phyloP scores from a whole-genome alignment of 2,113 vertebrate genomes.

The Spheniscus mendiculus region DNA sequence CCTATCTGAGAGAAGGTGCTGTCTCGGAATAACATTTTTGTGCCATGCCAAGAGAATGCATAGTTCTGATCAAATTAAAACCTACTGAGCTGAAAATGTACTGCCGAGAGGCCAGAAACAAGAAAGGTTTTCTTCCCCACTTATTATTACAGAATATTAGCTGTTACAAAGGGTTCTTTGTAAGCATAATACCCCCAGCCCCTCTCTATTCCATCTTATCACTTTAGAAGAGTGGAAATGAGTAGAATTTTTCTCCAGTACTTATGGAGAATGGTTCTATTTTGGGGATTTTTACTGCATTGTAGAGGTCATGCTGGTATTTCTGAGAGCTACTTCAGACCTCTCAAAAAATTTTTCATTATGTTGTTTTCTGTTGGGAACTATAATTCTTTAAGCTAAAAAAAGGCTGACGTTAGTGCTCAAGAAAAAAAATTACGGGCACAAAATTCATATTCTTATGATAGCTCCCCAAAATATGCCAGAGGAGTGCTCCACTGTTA shows the following conservation, averaged over 20 bases:
- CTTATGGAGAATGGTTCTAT: not conserved
- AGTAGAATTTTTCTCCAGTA: conserved; percentile 23
- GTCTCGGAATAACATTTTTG: not conserved
- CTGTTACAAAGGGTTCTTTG: conserved; percentile 11
- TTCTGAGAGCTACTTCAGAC: conserved; percentile 50
- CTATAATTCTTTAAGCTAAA: conserved; percentile 33
- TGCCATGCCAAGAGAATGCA: not conserved
- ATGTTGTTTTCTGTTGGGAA: conserved; percentile 37
- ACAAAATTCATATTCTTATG: not conserved
- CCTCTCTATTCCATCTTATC: conserved; percentile 11
- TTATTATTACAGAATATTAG: conserved; percentile 16
- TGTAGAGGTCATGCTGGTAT: conserved; percentile 41
- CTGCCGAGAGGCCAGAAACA: not conserved
- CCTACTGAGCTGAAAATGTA: not conserved
- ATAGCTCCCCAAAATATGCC: not conserved
- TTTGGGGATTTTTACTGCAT: conserved; percentile 42
- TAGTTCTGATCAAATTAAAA: not conserved
- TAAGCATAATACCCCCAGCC: not conserved
- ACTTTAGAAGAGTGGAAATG: conserved; percentile 19
- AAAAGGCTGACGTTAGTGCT: not conserved
- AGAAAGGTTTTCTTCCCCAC: not conserved
- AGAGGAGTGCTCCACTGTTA: not conserved
- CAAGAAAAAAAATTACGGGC: conserved; percentile 1
- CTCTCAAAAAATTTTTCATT: conserved; percentile 34
- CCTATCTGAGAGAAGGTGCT: not conserved